Percentiles rank a stretch among this genome's conserved stretches.
Conservation (phyloP, 1,140 invertebrate genomes). For the Carcinoscorpius rotundicauda region DNA sequence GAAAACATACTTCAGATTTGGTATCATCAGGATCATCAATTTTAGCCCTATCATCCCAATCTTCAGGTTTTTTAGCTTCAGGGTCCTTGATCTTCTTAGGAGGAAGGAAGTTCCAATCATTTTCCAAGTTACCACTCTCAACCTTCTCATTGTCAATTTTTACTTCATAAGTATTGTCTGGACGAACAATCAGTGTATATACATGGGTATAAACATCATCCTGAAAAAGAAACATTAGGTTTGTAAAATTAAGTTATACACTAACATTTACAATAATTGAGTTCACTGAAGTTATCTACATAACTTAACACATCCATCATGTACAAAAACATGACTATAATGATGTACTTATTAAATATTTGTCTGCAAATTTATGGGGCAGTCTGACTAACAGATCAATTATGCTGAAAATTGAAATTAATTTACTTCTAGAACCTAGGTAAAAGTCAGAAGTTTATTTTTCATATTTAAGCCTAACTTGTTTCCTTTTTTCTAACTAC, state of each 20-base stretch:
- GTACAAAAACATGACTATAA: too few relatives aligned
- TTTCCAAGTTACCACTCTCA: conserved; percentile 86
- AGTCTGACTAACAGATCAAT: too few relatives aligned
- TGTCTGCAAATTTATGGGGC: too few relatives aligned
- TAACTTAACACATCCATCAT: too few relatives aligned
- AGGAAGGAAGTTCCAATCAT: conserved; percentile 93
- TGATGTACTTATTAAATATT: too few relatives aligned
- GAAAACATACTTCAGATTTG: conserved; percentile 50
- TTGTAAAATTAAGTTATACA: neutral
- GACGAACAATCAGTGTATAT: conserved; percentile 89
- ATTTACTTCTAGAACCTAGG: too few relatives aligned
- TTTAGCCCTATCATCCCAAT: conserved; percentile 90
- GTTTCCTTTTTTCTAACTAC: too few relatives aligned
- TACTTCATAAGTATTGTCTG: conserved; percentile 95
- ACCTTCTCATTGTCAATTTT: conserved; percentile 96
- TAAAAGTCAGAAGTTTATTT: too few relatives aligned
- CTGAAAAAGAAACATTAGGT: conserved; percentile 45
- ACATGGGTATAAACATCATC: conserved; percentile 98
- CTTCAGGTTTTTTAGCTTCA: conserved; percentile 81
- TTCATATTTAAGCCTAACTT: too few relatives aligned
- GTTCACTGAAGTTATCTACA: too few relatives aligned
- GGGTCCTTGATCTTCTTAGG: conserved; percentile 96
- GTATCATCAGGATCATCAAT: conserved; percentile 92
- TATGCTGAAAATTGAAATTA: too few relatives aligned
- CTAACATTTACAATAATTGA: too few relatives aligned